phyloP scores from a whole-genome alignment of 2,113 vertebrate species.

The Damaliscus lunatus region DNA sequence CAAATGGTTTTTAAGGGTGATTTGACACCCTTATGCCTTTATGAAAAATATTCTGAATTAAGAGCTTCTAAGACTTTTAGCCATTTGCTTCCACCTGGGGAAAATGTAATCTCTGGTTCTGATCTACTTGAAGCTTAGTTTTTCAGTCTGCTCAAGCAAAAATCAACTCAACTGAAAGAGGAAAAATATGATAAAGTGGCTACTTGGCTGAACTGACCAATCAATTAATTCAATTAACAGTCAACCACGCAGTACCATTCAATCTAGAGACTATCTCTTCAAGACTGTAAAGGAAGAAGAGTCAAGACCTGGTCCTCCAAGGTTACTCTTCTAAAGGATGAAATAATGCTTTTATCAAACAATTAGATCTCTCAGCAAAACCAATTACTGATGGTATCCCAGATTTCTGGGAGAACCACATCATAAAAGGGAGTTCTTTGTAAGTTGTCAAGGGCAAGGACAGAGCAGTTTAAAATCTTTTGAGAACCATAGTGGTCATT shows the following conservation, averaged over 20 bases:
- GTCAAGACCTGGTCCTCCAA: constrained; percentile 57
- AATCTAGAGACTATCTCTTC: constrained; percentile 35
- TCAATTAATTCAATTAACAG: constrained; percentile 55
- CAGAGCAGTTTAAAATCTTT: not conserved
- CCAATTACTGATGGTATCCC: constrained; percentile 66
- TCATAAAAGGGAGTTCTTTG: constrained; percentile 47
- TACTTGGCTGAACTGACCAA: constrained; percentile 42
- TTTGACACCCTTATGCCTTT: not conserved
- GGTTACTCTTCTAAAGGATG: constrained; percentile 60
- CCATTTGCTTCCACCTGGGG: not conserved
- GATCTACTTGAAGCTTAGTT: not conserved
- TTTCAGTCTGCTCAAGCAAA: not conserved
- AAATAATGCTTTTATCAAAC: constrained; percentile 73
- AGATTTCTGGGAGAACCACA: constrained; percentile 52
- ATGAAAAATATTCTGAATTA: not conserved
- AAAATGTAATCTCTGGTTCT: not conserved
- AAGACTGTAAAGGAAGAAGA: constrained; percentile 6
- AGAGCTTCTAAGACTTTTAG: not conserved
- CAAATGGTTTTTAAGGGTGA: not conserved
- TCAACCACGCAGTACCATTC: constrained; percentile 37
- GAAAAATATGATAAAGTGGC: not conserved
- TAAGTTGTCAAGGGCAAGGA: constrained; percentile 46
- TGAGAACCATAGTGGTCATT: constrained; percentile 8
- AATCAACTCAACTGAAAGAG: not conserved
- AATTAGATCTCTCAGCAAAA: constrained; percentile 69